A percentile compares a stretch with the other conserved stretches of the same genome.
These are phyloP conservation scores for Drosophila nigricruria DNA, from an alignment of 2,888 invertebrate species.

Conservation along the genomic window DNA sequence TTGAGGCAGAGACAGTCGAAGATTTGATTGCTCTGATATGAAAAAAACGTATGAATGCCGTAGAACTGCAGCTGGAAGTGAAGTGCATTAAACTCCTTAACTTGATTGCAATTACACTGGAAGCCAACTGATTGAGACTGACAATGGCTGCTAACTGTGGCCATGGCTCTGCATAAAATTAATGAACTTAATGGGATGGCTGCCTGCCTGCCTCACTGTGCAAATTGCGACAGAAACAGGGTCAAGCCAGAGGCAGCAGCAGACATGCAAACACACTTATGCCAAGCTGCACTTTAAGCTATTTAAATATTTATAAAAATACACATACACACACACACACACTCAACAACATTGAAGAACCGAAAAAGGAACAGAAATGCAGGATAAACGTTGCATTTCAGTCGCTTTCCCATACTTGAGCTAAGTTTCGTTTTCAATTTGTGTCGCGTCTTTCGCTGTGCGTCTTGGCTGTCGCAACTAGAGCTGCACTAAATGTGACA, in stretches of 20 bases:
- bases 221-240: slow-evolving; percentile 18
- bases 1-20: slow-evolving; percentile 10
- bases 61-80: slow-evolving; percentile 19
- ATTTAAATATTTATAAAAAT: slow-evolving; percentile 61
- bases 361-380: neutral
- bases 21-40: slow-evolving; percentile 20
- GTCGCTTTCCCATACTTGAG: slow-evolving; percentile 16
- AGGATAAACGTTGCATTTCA: slow-evolving; percentile 39
- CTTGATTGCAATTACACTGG: slow-evolving; percentile 46
- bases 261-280: slow-evolving; percentile 5
- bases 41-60: neutral
- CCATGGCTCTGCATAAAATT: slow-evolving; percentile 44
- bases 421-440: slow-evolving; percentile 70
- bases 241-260: slow-evolving; percentile 7
- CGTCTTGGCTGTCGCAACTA: slow-evolving; percentile 30
- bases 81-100: slow-evolving; percentile 53
- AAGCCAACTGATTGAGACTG: slow-evolving; percentile 9
- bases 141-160: slow-evolving; percentile 14
- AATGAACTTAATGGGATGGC: slow-evolving; percentile 38
- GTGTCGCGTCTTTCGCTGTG: slow-evolving; percentile 49
- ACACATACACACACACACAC: slow-evolving; percentile 8
- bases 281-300: slow-evolving; percentile 42
- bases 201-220: neutral
- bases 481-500: slow-evolving; percentile 61
- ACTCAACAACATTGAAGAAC: neutral